Evolutionary conservation across 2,888 invertebrate genomes (phyloP).

Genomic region (Athalia cordata): DNA sequence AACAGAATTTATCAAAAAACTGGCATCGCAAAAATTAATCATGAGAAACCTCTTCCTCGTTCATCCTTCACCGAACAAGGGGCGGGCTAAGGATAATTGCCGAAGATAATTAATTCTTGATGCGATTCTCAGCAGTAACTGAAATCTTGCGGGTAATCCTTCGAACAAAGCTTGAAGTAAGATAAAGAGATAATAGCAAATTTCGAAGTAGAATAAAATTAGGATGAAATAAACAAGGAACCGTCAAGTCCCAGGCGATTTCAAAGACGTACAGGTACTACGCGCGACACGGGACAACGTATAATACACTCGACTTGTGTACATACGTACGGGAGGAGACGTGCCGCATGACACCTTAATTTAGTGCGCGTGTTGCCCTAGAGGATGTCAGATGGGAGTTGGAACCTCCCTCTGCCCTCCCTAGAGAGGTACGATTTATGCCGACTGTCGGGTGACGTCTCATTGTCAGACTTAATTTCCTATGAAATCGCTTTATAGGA

Average conservation of each 20-base stretch:
- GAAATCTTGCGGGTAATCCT: neutral
- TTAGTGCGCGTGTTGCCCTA: conserved; percentile 61
- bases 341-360: conserved; percentile 55
- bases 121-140: conserved; percentile 12
- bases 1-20: too few species aligned
- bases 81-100: neutral
- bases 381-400: conserved; percentile 52
- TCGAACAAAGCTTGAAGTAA: neutral
- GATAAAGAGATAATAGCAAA: too few species aligned
- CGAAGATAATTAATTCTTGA: conserved; percentile 16
- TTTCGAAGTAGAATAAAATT: too few species aligned
- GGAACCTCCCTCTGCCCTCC: conserved; percentile 32
- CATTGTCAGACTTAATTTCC: conserved; percentile 19
- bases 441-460: conserved; percentile 24
- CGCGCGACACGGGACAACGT: neutral
- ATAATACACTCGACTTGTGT: neutral
- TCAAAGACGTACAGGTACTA: too few species aligned
- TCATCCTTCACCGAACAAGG: neutral
- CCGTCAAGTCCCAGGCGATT: too few species aligned
- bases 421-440: conserved; percentile 46
- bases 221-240: too few species aligned
- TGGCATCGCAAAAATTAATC: too few species aligned
- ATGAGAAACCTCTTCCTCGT: too few species aligned
- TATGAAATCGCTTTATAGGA: conserved; percentile 13
- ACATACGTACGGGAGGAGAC: neutral